Evolutionary conservation across 2,113 vertebrate species (phyloP), one percentile per base, ranked within the genome.

Genomic region (Triplophysa tibetana): DNA sequence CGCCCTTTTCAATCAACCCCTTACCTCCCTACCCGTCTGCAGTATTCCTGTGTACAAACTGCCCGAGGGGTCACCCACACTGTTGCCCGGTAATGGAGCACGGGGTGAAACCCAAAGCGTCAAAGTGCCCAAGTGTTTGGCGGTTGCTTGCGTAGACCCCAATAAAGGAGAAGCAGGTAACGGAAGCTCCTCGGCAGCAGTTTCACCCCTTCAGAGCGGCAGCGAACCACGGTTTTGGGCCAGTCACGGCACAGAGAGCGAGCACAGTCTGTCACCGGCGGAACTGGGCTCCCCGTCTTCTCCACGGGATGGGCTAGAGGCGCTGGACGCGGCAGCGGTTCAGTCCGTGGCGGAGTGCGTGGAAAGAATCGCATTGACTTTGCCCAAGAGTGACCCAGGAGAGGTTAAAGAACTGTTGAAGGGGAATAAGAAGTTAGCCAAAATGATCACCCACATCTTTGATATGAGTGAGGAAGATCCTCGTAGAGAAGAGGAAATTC

Each of bases 11-110:
- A 98, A 98, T 90, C 97, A 98, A 93, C 97, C 97, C 0, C 95
- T 98, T 66, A 95, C 95, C 5, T 96, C 97, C 41, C 90, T 99
- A 80, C 97, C 97, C 0, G 97, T 99, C 87, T 98, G 97, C 92
- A 99, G 97, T 92, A 99, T 99, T 89, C 97, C 97, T 0, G 95
- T 99, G 75, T 99, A 98, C 76, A 98, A 99, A 84, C 89, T 99
- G 64, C 95, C 97, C 0, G 97, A 98, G 84, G 96, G 97, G 4
- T 95, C 88, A 52, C 94, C 92, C n/a, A 92, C 80, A 0, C 91
- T 96, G 87, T 88, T 90, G 65, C 92, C 95, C 9, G 92, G 87
- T 72, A 93, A 85, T 81, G 93, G 90, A 86, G 87, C 84, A 81
- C 77, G 88, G 21, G 89, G 93, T 19, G 94, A 95, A 56, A 92